Conservation (phyloP, 2,888 invertebrate genomes). For the Theretra japonica region DNA sequence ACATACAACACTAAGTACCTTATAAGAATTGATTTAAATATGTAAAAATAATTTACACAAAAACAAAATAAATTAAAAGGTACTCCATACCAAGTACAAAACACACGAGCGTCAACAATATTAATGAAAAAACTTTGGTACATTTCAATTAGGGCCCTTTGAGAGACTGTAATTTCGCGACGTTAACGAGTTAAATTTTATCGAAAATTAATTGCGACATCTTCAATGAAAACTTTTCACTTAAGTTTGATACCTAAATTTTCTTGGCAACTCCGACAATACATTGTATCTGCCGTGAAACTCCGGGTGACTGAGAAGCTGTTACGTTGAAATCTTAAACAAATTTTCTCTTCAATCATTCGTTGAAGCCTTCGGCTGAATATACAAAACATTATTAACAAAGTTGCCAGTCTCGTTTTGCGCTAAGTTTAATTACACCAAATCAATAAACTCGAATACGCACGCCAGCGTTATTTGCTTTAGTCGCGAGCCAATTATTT, state of each 20-base stretch:
- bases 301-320: conserved; percentile 60
- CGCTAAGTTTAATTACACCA: conserved; percentile 51
- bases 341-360: conserved; percentile 63
- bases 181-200: conserved; percentile 83
- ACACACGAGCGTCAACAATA: conserved; percentile 49
- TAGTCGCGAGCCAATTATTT: conserved; percentile 29
- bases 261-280: conserved; percentile 72
- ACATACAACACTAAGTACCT: too few species aligned
- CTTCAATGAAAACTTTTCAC: conserved; percentile 80
- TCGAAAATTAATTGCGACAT: conserved; percentile 84
- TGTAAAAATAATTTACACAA: not conserved
- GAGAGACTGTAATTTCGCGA: conserved; percentile 76
- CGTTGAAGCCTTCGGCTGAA: conserved; percentile 52
- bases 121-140: conserved; percentile 80
- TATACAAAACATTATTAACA: conserved; percentile 61
- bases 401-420: conserved; percentile 54
- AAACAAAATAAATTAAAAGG: not conserved
- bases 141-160: conserved; percentile 77
- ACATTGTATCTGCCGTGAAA: conserved; percentile 62
- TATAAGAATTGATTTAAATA: too few species aligned
- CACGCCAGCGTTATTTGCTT: conserved; percentile 41
- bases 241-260: conserved; percentile 77
- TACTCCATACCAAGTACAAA: conserved; percentile 34
- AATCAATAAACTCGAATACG: conserved; percentile 47
- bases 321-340: conserved; percentile 58